These are phyloP conservation scores for Scylla paramamosain DNA, from an alignment of 1,140 invertebrate genomes.

Conservation along the genomic window DNA sequence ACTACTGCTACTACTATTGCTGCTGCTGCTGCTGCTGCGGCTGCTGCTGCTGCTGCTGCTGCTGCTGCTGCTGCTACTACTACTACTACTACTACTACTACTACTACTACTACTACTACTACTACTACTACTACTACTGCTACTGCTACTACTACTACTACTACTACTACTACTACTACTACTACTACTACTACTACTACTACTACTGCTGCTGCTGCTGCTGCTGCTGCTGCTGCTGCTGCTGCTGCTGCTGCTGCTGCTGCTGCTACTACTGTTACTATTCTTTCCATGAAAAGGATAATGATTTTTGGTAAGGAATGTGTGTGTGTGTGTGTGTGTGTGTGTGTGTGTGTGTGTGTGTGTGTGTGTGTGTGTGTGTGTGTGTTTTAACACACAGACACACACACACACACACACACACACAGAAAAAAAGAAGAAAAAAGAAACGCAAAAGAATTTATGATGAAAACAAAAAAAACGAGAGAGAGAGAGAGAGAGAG, in stretches of 20 bases:
- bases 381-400: no score
- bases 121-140: constrained; percentile 13
- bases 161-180: neutral
- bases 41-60: neutral
- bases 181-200: constrained; percentile 38
- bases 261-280: neutral
- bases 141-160: neutral
- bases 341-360: no score
- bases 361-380: no score
- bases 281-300: neutral
- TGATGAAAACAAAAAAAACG: neutral
- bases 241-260: neutral
- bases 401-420: no score
- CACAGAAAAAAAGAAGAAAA: neutral
- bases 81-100: constrained; percentile 41
- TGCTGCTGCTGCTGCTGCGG: neutral
- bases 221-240: neutral
- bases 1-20: no score
- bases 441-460: no score
- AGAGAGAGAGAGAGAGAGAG: neutral
- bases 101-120: neutral
- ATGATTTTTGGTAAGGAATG: no score
- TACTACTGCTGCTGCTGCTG: constrained; percentile 32
- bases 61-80: neutral
- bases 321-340: no score